Conservation (phyloP, 2,113 vertebrate genomes). For the Cichladusa arquata region DNA sequence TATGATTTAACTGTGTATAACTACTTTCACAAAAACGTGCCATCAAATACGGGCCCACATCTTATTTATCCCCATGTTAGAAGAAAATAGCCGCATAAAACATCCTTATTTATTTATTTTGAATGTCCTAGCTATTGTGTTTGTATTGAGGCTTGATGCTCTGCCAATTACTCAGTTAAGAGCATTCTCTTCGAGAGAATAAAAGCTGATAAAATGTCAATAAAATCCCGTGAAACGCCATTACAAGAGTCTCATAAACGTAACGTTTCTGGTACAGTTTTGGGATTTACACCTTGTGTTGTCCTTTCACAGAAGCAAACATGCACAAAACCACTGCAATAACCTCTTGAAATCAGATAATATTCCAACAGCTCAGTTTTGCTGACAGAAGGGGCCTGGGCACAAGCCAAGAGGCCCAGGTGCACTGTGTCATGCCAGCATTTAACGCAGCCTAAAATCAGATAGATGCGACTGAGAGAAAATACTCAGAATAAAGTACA, state of each 20-base stretch:
- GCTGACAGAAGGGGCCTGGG: constrained; percentile 72
- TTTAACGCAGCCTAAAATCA: constrained; percentile 76
- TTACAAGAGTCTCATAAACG: constrained; percentile 42
- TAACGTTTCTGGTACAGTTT: constrained; percentile 49
- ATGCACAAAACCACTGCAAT: constrained; percentile 61
- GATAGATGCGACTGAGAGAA: constrained; percentile 68
- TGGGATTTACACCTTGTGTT: constrained; percentile 69
- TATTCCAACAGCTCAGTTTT: constrained; percentile 71
- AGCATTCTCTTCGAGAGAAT: constrained; percentile 47
- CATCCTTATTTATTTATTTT: constrained; percentile 33
- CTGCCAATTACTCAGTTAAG: constrained; percentile 40
- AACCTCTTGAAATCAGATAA: constrained; percentile 77
- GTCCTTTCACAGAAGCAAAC: constrained; percentile 65
- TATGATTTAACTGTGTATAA: background rate
- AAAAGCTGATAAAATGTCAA: constrained; percentile 60
- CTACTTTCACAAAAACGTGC: constrained; percentile 5
- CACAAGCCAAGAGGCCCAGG: constrained; percentile 75
- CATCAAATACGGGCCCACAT: background rate
- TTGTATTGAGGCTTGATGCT: constrained; percentile 19
- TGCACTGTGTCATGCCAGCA: constrained; percentile 70
- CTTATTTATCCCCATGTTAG: constrained; percentile 17
- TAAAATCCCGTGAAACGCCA: constrained; percentile 60
- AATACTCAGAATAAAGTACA: constrained; percentile 76
- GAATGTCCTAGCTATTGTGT: constrained; percentile 1
- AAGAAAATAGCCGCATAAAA: constrained; percentile 27